Percentiles rank a stretch among this genome's conserved stretches.
Evolutionary conservation across 2,888 invertebrate species (phyloP).

Genomic region (Minunthozetes semirufus): DNA sequence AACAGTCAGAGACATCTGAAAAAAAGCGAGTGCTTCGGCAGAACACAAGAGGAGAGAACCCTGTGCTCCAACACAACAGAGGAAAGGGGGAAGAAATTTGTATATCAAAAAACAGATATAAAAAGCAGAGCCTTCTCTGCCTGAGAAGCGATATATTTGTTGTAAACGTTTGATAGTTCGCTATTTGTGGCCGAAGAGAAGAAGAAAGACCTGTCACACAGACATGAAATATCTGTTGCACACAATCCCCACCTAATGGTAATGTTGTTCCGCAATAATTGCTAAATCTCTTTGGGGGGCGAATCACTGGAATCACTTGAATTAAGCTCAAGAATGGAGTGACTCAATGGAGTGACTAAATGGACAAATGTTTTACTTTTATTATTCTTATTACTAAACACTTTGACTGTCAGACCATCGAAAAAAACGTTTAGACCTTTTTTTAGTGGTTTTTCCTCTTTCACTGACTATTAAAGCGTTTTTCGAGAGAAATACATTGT

Average conservation of each 20-base stretch:
- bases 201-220: too few species aligned
- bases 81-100: background rate
- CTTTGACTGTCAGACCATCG: too few species aligned
- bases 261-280: constrained; percentile 12
- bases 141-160: background rate
- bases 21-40: too few species aligned
- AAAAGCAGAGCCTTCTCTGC: background rate
- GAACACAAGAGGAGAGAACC: too few species aligned
- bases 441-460: too few species aligned
- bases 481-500: background rate
- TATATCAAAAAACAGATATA: background rate
- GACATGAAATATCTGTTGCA: background rate
- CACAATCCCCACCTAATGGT: constrained; percentile 12
- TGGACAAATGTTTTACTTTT: constrained; percentile 10
- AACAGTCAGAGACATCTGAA: too few species aligned
- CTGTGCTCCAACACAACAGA: too few species aligned
- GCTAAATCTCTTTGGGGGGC: constrained; percentile 1
- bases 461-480: too few species aligned
- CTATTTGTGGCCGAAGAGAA: too few species aligned
- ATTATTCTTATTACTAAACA: too few species aligned
- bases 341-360: background rate
- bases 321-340: background rate
- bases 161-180: too few species aligned
- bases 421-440: too few species aligned
- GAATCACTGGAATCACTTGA: background rate